phyloP scores from a whole-genome alignment of 2,113 vertebrate species.

The Sapajus apella region DNA sequence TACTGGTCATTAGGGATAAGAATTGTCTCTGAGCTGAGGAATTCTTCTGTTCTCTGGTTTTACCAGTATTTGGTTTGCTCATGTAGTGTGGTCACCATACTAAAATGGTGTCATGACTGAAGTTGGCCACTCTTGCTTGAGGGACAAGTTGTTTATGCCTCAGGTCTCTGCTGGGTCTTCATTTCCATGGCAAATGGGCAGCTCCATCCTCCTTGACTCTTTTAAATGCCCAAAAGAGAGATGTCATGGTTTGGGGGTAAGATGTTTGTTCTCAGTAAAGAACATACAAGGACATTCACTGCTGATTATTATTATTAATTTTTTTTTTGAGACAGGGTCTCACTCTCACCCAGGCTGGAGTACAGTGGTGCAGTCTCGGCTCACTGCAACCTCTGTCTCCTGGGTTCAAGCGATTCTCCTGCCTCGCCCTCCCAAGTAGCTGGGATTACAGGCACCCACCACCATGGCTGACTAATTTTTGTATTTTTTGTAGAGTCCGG shows the following conservation, averaged over 20 bases:
- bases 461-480: no score
- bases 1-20: accelerated
- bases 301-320: not conserved
- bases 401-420: no score
- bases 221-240: not conserved
- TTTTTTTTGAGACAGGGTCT: no score
- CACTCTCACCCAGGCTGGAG: no score
- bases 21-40: not conserved
- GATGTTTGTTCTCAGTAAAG: not conserved
- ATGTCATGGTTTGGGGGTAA: not conserved
- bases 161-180: not conserved
- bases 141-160: not conserved
- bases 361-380: no score
- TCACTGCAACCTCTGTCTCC: no score
- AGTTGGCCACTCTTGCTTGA: accelerated
- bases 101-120: accelerated
- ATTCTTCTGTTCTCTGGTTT: accelerated
- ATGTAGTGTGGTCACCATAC: accelerated
- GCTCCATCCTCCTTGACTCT: not conserved
- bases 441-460: no score
- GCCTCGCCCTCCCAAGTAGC: no score
- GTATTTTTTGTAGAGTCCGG: no score
- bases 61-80: no score
- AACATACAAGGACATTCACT: not conserved
- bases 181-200: accelerated